Percentiles rank a stretch among this genome's conserved stretches.
These are phyloP conservation scores for Cenopis cana DNA, from an alignment of 2,888 invertebrate genomes.

Conservation along the genomic window DNA sequence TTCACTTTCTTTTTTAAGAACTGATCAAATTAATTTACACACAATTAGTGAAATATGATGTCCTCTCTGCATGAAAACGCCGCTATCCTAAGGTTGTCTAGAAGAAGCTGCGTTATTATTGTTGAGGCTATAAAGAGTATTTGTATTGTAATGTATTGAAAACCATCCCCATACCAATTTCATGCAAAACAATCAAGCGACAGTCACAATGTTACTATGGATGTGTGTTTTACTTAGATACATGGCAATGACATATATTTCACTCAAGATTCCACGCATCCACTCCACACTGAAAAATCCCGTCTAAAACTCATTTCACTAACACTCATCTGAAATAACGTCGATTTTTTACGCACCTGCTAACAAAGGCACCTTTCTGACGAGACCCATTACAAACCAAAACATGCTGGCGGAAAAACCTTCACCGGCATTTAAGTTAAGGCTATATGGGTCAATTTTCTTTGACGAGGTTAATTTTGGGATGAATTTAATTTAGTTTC, in stretches of 20 bases:
- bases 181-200: too few species aligned
- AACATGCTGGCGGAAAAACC: constrained; percentile 40
- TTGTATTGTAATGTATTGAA: too few species aligned
- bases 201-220: too few species aligned
- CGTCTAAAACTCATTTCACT: constrained; percentile 54
- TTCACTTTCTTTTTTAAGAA: too few species aligned
- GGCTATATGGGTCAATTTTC: constrained; percentile 45
- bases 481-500: constrained; percentile 47
- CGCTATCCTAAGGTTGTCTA: too few species aligned
- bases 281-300: constrained; percentile 46
- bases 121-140: too few species aligned
- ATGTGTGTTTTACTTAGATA: too few species aligned
- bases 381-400: constrained; percentile 53
- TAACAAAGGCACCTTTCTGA: constrained; percentile 64
- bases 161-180: background rate
- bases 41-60: too few species aligned
- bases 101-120: too few species aligned
- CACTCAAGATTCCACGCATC: constrained; percentile 39
- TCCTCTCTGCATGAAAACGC: too few species aligned
- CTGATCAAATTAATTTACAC: too few species aligned
- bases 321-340: constrained; percentile 58
- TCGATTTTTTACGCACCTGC: constrained; percentile 69
- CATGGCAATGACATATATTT: constrained; percentile 8
- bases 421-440: constrained; percentile 44
- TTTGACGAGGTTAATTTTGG: constrained; percentile 15